Evolutionary conservation across 2,113 vertebrate species (phyloP).

Genomic region (Ellobius talpinus): DNA sequence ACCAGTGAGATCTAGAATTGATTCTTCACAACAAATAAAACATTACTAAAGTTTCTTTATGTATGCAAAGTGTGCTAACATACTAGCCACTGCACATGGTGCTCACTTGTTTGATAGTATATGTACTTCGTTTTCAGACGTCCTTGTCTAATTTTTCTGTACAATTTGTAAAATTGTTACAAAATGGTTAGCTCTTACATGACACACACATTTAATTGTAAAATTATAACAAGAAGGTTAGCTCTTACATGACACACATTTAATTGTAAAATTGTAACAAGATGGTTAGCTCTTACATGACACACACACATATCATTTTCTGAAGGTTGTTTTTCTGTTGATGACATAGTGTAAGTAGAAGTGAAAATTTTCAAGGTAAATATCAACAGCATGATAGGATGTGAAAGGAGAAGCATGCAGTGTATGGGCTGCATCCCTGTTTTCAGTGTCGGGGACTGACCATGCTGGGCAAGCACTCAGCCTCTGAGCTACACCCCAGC

Average conservation of each 20-base stretch:
- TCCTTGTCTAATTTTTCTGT: background rate
- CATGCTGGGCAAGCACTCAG: background rate
- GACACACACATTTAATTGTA: background rate
- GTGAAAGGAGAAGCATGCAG: background rate
- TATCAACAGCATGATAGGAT: background rate
- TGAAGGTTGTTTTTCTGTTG: constrained; percentile 25
- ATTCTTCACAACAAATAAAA: constrained; percentile 32
- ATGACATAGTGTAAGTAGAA: background rate
- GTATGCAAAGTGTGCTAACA: background rate
- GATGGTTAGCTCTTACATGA: background rate
- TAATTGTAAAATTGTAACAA: background rate
- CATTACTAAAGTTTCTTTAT: constrained; percentile 1
- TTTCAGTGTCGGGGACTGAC: background rate
- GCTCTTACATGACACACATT: background rate
- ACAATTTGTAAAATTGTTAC: background rate
- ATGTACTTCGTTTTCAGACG: constrained; percentile 47
- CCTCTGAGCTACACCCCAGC: background rate
- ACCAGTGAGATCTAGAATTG: background rate
- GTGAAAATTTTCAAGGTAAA: constrained; percentile 21
- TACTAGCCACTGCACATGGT: background rate
- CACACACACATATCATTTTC: background rate
- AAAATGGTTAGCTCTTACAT: background rate
- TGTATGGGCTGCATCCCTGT: background rate
- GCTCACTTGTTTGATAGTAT: background rate
- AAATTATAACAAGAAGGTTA: constrained; percentile 5